phyloP scores from a whole-genome alignment of 92 coral and sea anemone species.

The Palythoa caribaeorum region DNA sequence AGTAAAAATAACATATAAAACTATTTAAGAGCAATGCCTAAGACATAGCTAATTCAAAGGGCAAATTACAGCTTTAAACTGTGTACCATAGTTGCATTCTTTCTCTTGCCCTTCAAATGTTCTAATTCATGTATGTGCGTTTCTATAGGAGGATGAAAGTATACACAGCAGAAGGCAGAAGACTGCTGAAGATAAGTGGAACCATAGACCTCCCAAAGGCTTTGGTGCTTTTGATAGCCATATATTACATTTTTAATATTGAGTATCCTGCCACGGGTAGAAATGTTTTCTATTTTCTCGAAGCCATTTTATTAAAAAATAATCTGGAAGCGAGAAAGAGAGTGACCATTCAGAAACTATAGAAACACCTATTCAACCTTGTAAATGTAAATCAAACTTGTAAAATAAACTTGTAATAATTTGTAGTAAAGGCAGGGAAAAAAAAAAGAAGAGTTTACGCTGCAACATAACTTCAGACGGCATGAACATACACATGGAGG shows the following conservation, averaged over 20 bases:
- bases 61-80: background rate
- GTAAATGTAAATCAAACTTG: too few relatives aligned
- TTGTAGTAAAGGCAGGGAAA: background rate
- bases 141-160: conserved; percentile 42
- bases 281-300: too few relatives aligned
- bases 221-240: conserved; percentile 24
- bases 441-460: too few relatives aligned
- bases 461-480: too few relatives aligned
- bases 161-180: conserved; percentile 54
- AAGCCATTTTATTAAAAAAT: background rate
- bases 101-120: background rate
- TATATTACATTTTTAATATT: conserved; percentile 40
- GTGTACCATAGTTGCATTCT: background rate
- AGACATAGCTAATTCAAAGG: background rate
- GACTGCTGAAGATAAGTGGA: background rate
- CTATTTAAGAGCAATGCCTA: too few relatives aligned
- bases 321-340: conserved; percentile 19
- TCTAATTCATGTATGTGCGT: background rate
- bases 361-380: background rate
- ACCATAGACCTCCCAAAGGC: background rate
- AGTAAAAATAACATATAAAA: background rate
- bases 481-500: too few relatives aligned
- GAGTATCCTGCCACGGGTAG: background rate
- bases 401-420: too few relatives aligned
- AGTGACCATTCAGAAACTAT: conserved; percentile 7